These are phyloP conservation scores for Drosophila burlai DNA, from an alignment of 1,140 invertebrate genomes.

Conservation along the genomic window DNA sequence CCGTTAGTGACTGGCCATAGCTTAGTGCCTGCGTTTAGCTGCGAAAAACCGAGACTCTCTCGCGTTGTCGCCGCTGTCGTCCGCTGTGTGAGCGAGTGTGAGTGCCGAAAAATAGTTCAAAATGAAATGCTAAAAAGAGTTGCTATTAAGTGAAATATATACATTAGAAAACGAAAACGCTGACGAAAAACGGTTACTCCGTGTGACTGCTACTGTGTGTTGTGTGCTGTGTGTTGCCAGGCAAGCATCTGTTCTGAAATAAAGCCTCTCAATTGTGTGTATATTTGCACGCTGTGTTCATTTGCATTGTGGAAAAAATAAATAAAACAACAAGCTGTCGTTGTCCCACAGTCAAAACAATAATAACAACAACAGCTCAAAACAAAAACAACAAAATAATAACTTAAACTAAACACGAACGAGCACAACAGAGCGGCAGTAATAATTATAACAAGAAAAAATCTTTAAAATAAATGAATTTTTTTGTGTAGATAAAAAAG, in stretches of 20 bases:
- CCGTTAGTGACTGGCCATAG: constrained; percentile 45
- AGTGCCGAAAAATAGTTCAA: constrained; percentile 46
- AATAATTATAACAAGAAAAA: constrained; percentile 48
- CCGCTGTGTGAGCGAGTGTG: constrained; percentile 52
- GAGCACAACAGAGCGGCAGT: constrained; percentile 1
- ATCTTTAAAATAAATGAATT: constrained; percentile 53
- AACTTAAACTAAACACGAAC: constrained; percentile 40
- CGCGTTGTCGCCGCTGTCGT: constrained; percentile 65
- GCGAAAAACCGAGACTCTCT: constrained; percentile 68
- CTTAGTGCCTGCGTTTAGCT: constrained; percentile 61
- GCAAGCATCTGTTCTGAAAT: constrained; percentile 36
- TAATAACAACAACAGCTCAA: constrained; percentile 10
- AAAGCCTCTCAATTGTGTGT: constrained; percentile 44
- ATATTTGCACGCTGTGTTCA: constrained; percentile 40
- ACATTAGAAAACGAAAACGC: constrained; percentile 22
- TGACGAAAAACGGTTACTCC: constrained; percentile 29
- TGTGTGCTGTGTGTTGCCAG: constrained; percentile 44
- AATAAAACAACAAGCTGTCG: constrained; percentile 27
- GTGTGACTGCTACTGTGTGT: constrained; percentile 13
- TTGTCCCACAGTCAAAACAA: constrained; percentile 34
- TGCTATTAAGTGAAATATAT: constrained; percentile 61
- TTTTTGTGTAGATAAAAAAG: constrained; percentile 65
- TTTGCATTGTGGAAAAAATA: constrained; percentile 48
- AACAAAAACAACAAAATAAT: constrained; percentile 29
- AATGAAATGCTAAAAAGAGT: constrained; percentile 39